phyloP scores from a whole-genome alignment of 2,888 invertebrate species.

The Agonopterix heracliana region DNA sequence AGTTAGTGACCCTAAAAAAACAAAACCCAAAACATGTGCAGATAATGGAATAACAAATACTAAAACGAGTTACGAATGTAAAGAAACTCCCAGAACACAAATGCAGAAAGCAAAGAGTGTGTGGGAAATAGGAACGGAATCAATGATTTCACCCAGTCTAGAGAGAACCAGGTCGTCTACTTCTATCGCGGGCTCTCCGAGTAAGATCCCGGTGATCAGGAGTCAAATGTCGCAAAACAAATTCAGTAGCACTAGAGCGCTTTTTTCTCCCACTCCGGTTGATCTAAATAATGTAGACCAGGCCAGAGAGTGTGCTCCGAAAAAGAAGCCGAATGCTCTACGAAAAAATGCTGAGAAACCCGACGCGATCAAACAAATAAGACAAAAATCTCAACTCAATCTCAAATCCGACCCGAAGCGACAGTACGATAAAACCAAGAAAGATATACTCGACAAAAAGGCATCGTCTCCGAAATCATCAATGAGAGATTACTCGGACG shows the following conservation, averaged over 20 bases:
- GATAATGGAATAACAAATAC: slow-evolving; percentile 62
- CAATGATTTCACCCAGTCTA: slow-evolving; percentile 49
- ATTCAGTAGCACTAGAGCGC: slow-evolving; percentile 69
- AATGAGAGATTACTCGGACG: slow-evolving; percentile 65
- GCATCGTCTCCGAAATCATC: slow-evolving; percentile 46
- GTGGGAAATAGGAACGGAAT: slow-evolving; percentile 71
- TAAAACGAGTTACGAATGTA: slow-evolving; percentile 48
- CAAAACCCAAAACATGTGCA: slow-evolving; percentile 53
- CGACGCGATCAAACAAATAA: slow-evolving; percentile 57
- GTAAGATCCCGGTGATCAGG: slow-evolving; percentile 79
- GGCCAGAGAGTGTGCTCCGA: slow-evolving; percentile 74
- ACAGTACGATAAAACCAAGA: slow-evolving; percentile 56
- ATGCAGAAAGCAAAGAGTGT: slow-evolving; percentile 73
- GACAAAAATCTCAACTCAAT: slow-evolving; percentile 67
- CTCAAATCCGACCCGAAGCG: slow-evolving; percentile 58
- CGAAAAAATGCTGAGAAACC: slow-evolving; percentile 54
- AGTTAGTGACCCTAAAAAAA: slow-evolving; percentile 58
- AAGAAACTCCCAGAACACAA: slow-evolving; percentile 53
- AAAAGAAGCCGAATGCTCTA: slow-evolving; percentile 53
- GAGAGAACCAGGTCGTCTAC: slow-evolving; percentile 70
- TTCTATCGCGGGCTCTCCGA: slow-evolving; percentile 76
- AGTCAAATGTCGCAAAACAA: slow-evolving; percentile 69
- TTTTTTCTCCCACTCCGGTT: slow-evolving; percentile 76
- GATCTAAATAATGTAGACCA: slow-evolving; percentile 74
- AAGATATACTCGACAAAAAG: slow-evolving; percentile 61